Evolutionary conservation across 2,888 invertebrate species (phyloP).

Genomic region (Lampropteryx suffumata): DNA sequence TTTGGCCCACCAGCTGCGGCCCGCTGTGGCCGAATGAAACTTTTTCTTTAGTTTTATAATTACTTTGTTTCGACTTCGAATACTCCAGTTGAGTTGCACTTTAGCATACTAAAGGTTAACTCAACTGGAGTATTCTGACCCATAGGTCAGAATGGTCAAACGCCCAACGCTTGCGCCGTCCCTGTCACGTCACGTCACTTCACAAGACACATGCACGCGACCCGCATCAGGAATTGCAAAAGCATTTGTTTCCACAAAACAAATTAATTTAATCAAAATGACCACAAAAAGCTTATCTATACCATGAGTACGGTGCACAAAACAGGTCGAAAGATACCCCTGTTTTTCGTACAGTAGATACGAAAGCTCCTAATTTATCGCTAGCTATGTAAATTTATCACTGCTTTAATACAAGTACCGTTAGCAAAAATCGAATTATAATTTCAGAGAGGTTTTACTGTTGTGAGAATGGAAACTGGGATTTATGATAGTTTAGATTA

Average conservation of each 20-base stretch:
- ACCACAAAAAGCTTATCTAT: slow-evolving; percentile 5
- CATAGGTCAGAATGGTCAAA: too few relatives aligned
- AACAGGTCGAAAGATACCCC: slow-evolving; percentile 10
- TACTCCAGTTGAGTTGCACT: too few relatives aligned
- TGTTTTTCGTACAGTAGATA: slow-evolving; percentile 19
- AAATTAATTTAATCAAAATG: slow-evolving; percentile 1
- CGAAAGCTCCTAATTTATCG: slow-evolving; percentile 28
- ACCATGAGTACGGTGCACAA: slow-evolving; percentile 4
- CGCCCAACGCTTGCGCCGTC: too few relatives aligned
- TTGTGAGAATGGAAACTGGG: slow-evolving; percentile 11
- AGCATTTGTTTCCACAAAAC: background rate
- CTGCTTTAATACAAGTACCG: slow-evolving; percentile 28
- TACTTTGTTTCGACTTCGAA: too few relatives aligned
- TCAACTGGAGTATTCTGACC: too few relatives aligned
- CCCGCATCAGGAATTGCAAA: too few relatives aligned
- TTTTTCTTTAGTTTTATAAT: too few relatives aligned
- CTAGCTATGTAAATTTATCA: slow-evolving; percentile 33
- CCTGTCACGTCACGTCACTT: too few relatives aligned
- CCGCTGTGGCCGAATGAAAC: too few relatives aligned
- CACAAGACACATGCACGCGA: too few relatives aligned
- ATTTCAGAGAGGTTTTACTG: slow-evolving; percentile 11
- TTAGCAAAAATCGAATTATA: slow-evolving; percentile 26
- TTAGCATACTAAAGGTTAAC: too few relatives aligned
- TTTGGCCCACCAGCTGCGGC: too few relatives aligned
- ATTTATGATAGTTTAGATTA: slow-evolving; percentile 9